phyloP scores from a whole-genome alignment of 2,113 vertebrate species.

The Alosa alosa region DNA sequence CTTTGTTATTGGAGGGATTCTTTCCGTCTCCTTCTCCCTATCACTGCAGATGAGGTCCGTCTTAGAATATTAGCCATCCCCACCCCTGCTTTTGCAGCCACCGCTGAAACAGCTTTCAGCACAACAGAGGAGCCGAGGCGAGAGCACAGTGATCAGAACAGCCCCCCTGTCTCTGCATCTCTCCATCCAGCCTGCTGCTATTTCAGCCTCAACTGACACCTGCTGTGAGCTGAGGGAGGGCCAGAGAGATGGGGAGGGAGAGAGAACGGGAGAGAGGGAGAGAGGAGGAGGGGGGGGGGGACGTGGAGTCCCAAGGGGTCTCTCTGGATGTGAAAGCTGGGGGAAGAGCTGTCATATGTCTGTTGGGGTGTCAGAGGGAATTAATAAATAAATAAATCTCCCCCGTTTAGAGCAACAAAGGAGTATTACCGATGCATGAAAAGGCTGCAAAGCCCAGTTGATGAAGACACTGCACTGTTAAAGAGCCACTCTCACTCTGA shows the following conservation, averaged over 20 bases:
- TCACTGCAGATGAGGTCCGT: not conserved
- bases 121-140: not conserved
- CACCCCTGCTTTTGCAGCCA: not conserved
- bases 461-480: not conserved
- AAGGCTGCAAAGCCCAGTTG: not conserved
- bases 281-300: not conserved
- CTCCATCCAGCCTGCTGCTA: not conserved
- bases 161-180: not conserved
- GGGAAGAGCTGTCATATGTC: slow-evolving; percentile 5
- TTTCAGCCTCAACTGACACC: slow-evolving; percentile 11
- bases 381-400: slow-evolving; percentile 18
- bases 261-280: not conserved
- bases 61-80: not conserved
- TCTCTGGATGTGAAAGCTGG: not conserved
- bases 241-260: not conserved
- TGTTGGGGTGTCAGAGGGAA: slow-evolving; percentile 3
- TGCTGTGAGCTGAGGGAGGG: slow-evolving; percentile 10
- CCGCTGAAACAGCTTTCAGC: not conserved
- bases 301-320: not conserved
- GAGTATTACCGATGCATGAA: slow-evolving; percentile 7
- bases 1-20: not conserved
- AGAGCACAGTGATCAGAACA: slow-evolving; percentile 1
- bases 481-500: not conserved
- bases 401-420: not conserved
- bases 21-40: not conserved